phyloP scores from a whole-genome alignment of 2,797 vertebrate genomes.

The Danio jaintianensis region DNA sequence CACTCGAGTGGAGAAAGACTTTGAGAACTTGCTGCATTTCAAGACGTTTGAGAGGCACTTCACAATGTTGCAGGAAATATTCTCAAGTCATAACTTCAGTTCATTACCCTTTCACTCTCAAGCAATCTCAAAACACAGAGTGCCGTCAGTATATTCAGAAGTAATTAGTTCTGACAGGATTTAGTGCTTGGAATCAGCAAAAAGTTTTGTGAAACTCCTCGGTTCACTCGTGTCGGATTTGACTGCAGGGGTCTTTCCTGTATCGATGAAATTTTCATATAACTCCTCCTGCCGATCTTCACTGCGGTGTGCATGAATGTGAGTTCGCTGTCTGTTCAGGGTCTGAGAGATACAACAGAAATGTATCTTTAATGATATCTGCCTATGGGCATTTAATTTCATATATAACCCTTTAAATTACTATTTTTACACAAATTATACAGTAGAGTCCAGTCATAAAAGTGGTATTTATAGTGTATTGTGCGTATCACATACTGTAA shows the following conservation, averaged over 20 bases:
- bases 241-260: slow-evolving; percentile 31
- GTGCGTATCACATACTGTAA: too few species aligned
- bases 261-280: slow-evolving; percentile 27
- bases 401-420: too few species aligned
- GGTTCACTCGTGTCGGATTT: slow-evolving; percentile 13
- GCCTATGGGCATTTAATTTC: neutral
- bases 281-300: neutral
- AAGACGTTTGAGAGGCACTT: slow-evolving; percentile 17
- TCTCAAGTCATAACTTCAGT: slow-evolving; percentile 2
- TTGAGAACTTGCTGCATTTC: neutral
- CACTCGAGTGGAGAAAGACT: slow-evolving; percentile 28
- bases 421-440: too few species aligned
- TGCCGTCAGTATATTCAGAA: neutral
- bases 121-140: neutral
- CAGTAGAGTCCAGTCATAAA: too few species aligned
- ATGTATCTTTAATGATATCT: neutral
- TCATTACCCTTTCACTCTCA: slow-evolving; percentile 14
- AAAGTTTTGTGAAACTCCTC: neutral
- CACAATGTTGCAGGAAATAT: slow-evolving; percentile 1
- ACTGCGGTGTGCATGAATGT: slow-evolving; percentile 26
- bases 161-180: neutral
- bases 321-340: slow-evolving; percentile 5
- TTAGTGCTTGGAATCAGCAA: neutral
- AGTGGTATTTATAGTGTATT: too few species aligned
- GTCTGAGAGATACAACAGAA: neutral